These are phyloP conservation scores for Pipistrellus pygmaeus DNA, from an alignment of 2,797 vertebrate species.

Conservation along the genomic window DNA sequence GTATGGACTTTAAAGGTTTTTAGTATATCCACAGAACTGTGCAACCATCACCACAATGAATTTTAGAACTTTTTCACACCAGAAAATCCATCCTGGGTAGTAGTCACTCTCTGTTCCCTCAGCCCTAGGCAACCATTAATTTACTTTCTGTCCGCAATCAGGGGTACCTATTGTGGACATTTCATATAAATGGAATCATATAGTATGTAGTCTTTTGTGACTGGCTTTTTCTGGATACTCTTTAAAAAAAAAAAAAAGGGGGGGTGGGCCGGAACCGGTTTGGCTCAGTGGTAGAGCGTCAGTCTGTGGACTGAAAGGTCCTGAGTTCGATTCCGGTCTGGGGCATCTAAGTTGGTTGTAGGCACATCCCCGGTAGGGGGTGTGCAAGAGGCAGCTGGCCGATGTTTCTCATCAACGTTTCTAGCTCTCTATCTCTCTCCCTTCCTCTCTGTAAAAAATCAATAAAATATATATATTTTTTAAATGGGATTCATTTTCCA, in stretches of 20 bases:
- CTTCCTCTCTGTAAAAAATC: no score
- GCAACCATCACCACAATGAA: neutral
- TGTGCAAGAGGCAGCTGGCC: no score
- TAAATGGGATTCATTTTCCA: neutral
- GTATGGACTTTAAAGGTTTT: neutral
- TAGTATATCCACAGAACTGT: neutral
- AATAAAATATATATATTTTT: no score
- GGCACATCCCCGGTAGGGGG: no score
- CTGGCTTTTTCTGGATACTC: neutral
- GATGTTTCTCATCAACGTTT: no score
- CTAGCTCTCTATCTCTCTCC: no score
- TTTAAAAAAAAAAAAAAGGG: conserved; percentile 42
- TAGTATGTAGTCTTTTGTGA: neutral
- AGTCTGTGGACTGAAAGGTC: no score
- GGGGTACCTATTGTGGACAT: neutral
- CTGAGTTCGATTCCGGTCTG: no score
- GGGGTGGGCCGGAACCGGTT: no score
- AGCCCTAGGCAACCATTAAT: neutral
- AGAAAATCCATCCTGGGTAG: neutral
- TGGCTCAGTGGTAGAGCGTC: no score
- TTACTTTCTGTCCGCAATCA: neutral
- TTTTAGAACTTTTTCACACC: conserved; percentile 38
- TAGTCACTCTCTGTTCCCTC: neutral
- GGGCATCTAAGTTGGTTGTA: no score
- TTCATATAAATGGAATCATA: neutral